phyloP scores from a whole-genome alignment of 2,113 vertebrate genomes.

The Pelmatolapia mariae region DNA sequence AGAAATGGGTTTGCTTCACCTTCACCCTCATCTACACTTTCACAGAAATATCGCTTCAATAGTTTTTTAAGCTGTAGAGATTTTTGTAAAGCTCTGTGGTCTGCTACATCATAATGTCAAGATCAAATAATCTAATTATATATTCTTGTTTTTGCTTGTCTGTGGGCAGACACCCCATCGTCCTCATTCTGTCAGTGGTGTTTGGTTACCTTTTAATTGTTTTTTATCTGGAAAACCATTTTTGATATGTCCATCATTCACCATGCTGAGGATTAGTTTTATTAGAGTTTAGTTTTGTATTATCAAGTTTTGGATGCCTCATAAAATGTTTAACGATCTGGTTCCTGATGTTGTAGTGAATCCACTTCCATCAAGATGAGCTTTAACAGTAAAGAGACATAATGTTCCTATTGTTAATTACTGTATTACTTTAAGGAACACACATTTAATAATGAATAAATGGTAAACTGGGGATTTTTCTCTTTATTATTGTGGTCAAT shows the following conservation, averaged over 20 bases:
- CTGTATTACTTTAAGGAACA: rapidly evolving
- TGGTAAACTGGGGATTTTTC: background rate
- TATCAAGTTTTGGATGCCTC: background rate
- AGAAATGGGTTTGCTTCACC: rapidly evolving
- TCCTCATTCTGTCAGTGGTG: rapidly evolving
- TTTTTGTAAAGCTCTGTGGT: background rate
- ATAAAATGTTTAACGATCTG: background rate
- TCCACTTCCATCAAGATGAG: background rate
- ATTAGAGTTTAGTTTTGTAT: background rate
- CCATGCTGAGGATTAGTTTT: background rate
- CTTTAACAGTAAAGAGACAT: background rate
- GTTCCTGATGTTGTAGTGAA: background rate
- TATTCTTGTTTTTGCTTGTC: background rate
- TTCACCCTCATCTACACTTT: rapidly evolving
- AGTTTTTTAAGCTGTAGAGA: rapidly evolving
- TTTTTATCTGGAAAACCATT: background rate
- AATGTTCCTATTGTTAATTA: background rate
- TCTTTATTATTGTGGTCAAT: background rate
- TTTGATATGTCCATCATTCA: background rate
- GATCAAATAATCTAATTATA: background rate
- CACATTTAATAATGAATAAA: background rate
- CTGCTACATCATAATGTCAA: background rate
- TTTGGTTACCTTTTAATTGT: background rate
- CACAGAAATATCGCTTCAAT: background rate
- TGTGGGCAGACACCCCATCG: rapidly evolving